Conservation (phyloP, 2,113 vertebrate species). For the Zosterops hypoxanthus region DNA sequence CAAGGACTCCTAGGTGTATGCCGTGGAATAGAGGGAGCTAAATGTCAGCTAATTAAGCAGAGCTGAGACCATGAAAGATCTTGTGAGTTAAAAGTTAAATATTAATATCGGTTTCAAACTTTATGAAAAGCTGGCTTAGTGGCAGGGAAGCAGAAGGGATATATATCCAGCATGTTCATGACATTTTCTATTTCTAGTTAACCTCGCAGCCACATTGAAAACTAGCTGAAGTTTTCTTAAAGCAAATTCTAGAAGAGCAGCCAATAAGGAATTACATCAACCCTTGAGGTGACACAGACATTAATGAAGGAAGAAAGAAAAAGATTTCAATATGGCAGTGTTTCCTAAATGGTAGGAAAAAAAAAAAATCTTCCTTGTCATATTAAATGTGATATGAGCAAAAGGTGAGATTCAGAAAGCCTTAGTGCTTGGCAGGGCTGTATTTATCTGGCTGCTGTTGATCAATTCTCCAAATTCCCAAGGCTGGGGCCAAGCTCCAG, state of each 20-base stretch:
- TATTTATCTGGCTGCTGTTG: neutral
- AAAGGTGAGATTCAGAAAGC: conserved; percentile 2
- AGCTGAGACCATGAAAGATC: conserved; percentile 54
- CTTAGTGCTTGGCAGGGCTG: neutral
- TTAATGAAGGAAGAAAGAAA: conserved; percentile 42
- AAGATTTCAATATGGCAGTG: neutral
- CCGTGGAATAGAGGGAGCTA: conserved; percentile 9
- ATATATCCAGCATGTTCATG: neutral
- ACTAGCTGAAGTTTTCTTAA: conserved; percentile 38
- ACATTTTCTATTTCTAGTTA: conserved; percentile 41
- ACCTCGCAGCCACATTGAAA: conserved; percentile 30
- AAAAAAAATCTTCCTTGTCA: neutral
- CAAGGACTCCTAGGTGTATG: conserved; percentile 24
- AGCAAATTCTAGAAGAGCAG: conserved; percentile 5
- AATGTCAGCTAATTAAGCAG: conserved; percentile 50
- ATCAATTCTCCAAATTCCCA: neutral
- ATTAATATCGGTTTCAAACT: conserved; percentile 60
- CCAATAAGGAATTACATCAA: conserved; percentile 18
- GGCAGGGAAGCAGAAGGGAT: neutral
- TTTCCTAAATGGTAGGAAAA: neutral
- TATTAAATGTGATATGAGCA: neutral
- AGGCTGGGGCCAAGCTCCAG: neutral
- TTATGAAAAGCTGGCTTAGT: conserved; percentile 18
- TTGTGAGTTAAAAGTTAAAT: conserved; percentile 59
- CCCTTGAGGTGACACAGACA: conserved; percentile 23